Conservation (phyloP, 2,888 invertebrate species). For the Aleiodes testaceus region DNA sequence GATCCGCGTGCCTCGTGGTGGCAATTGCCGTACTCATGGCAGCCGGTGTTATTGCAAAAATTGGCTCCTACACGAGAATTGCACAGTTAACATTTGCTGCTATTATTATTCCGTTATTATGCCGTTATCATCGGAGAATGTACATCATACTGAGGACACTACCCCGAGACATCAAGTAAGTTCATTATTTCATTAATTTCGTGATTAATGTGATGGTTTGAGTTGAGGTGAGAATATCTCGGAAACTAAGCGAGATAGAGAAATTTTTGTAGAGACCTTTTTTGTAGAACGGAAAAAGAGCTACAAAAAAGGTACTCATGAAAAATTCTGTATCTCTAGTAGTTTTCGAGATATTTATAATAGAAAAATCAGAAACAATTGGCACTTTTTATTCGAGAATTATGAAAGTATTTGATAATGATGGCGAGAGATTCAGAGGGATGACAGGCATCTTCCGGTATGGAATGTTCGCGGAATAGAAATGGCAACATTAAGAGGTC, state of each 20-base stretch:
- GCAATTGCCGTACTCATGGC: conserved; percentile 65
- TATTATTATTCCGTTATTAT: conserved; percentile 62
- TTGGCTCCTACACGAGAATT: conserved; percentile 62
- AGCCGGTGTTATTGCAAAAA: conserved; percentile 60
- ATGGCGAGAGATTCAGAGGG: not conserved
- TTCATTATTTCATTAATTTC: conserved; percentile 26
- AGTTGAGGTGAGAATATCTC: too few species aligned
- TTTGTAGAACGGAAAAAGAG: too few species aligned
- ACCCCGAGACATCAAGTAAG: conserved; percentile 68
- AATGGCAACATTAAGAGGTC: conserved; percentile 29
- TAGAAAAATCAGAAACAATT: too few species aligned
- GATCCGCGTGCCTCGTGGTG: conserved; percentile 63
- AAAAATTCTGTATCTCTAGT: too few species aligned
- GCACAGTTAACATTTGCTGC: conserved; percentile 62
- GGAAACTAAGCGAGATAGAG: too few species aligned
- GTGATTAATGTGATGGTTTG: not conserved
- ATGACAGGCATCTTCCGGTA: not conserved
- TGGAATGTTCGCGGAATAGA: not conserved
- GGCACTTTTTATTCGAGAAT: too few species aligned
- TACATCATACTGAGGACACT: conserved; percentile 66
- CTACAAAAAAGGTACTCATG: too few species aligned
- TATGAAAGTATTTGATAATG: too few species aligned
- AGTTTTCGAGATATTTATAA: too few species aligned
- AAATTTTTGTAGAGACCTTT: too few species aligned
- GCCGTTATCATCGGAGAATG: conserved; percentile 65